These are phyloP conservation scores for Carassius carassius DNA, from an alignment of 2,113 vertebrate genomes.

Conservation along the genomic window DNA sequence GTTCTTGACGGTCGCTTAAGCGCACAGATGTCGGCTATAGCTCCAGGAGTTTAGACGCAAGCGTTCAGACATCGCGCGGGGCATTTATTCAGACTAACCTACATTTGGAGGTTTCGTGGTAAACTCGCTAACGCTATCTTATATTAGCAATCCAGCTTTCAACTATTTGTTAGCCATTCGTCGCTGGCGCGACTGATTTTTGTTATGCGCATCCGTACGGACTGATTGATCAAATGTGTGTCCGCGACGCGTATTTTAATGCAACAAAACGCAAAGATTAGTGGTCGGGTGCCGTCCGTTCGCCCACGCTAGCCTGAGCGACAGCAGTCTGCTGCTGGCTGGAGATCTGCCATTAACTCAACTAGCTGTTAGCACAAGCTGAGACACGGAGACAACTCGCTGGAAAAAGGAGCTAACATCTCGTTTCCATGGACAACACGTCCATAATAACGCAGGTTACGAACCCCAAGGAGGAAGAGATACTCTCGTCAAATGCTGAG, in stretches of 20 bases:
- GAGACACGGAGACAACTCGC: conserved; percentile 48
- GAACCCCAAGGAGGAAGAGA: conserved; percentile 98
- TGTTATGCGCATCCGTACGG: conserved; percentile 5
- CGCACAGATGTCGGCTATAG: not conserved
- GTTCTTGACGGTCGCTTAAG: not conserved
- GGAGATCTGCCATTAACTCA: conserved; percentile 56
- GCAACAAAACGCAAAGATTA: conserved; percentile 48
- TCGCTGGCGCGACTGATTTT: conserved; percentile 26
- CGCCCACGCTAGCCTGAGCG: conserved; percentile 42
- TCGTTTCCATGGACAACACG: conserved; percentile 96
- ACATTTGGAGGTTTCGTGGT: conserved; percentile 23
- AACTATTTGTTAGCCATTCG: conserved; percentile 29
- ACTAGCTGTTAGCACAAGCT: conserved; percentile 42
- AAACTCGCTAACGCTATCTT: conserved; percentile 25
- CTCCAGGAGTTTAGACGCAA: conserved; percentile 17
- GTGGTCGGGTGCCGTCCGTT: conserved; percentile 40
- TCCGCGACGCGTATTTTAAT: conserved; percentile 47
- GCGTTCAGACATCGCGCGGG: not conserved
- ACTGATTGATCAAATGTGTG: conserved; percentile 36
- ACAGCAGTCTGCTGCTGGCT: conserved; percentile 65
- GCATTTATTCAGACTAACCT: not conserved
- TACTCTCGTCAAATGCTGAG: conserved; percentile 85
- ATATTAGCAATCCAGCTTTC: conserved; percentile 15
- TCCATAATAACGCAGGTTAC: conserved; percentile 98
- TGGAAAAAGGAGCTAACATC: conserved; percentile 62